These are phyloP conservation scores for Harmothoe impar DNA, from an alignment of 2,888 invertebrate species.

Conservation along the genomic window DNA sequence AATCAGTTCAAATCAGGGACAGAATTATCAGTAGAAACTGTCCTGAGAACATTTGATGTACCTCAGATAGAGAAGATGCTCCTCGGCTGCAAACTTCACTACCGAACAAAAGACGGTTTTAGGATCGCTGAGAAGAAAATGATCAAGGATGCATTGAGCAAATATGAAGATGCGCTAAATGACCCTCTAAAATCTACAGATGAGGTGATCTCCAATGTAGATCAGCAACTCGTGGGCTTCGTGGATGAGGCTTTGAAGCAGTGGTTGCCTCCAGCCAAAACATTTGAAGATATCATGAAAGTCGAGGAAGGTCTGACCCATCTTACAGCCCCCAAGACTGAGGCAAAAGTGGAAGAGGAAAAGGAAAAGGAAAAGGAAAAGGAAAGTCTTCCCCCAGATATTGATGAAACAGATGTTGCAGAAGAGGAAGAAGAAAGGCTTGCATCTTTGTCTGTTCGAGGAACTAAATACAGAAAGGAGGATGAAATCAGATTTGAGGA, in stretches of 20 bases:
- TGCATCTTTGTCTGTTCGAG: constrained; percentile 23
- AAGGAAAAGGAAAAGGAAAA: not conserved
- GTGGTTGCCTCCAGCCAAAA: not conserved
- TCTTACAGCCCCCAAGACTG: not conserved
- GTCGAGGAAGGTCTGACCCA: not conserved
- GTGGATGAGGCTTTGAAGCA: not conserved
- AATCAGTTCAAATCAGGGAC: not conserved
- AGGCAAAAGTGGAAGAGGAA: not conserved
- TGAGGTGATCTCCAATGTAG: not conserved
- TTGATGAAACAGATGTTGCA: constrained; percentile 49
- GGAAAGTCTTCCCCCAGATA: not conserved
- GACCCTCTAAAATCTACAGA: not conserved
- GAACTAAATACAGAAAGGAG: not conserved
- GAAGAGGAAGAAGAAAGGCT: constrained; percentile 59
- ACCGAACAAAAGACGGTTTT: not conserved
- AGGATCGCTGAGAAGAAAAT: not conserved
- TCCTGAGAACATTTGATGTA: not conserved
- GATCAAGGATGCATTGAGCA: not conserved
- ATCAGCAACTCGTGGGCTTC: not conserved
- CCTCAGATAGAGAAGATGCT: not conserved
- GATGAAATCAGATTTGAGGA: constrained; percentile 37
- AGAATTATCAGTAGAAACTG: not conserved
- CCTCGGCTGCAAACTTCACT: not conserved
- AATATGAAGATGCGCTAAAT: not conserved
- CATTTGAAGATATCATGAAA: not conserved